These are phyloP conservation scores for Dexiosoma caninum DNA, from an alignment of 2,888 invertebrate genomes.

Conservation along the genomic window DNA sequence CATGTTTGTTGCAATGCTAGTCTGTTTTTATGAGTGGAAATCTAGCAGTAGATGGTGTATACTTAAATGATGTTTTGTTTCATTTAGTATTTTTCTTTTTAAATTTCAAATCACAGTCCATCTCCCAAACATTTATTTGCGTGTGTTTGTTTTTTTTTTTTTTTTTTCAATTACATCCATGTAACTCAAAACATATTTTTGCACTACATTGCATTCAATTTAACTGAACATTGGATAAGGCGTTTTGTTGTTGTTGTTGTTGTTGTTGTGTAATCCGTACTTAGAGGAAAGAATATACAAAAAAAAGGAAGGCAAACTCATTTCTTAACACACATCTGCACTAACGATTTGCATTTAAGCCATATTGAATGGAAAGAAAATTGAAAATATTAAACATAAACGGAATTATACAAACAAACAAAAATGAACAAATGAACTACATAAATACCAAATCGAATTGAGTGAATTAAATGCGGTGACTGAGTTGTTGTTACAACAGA, in stretches of 20 bases:
- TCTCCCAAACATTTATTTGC: conserved; percentile 17
- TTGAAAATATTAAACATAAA: conserved; percentile 35
- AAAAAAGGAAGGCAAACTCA: neutral
- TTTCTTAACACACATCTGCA: neutral
- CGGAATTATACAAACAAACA: conserved; percentile 12
- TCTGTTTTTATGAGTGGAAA: neutral
- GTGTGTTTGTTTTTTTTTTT: neutral
- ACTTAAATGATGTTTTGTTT: conserved; percentile 38
- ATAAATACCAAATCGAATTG: conserved; percentile 33
- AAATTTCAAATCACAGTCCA: conserved; percentile 42
- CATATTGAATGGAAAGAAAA: conserved; percentile 37
- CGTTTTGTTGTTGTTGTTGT: conserved; percentile 3
- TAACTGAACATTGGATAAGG: conserved; percentile 44
- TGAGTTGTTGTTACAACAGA: neutral
- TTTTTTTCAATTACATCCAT: neutral
- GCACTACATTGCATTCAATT: conserved; percentile 59
- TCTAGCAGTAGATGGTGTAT: neutral
- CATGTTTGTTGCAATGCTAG: conserved; percentile 52
- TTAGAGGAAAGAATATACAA: neutral
- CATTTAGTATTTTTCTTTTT: neutral
- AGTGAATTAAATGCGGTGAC: neutral
- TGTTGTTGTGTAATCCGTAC: conserved; percentile 38
- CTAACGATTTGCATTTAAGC: neutral
- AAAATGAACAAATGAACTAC: neutral
- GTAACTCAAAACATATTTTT: conserved; percentile 53